Evolutionary conservation across 2,888 invertebrate species (phyloP).

Genomic region (Lymantria monacha): DNA sequence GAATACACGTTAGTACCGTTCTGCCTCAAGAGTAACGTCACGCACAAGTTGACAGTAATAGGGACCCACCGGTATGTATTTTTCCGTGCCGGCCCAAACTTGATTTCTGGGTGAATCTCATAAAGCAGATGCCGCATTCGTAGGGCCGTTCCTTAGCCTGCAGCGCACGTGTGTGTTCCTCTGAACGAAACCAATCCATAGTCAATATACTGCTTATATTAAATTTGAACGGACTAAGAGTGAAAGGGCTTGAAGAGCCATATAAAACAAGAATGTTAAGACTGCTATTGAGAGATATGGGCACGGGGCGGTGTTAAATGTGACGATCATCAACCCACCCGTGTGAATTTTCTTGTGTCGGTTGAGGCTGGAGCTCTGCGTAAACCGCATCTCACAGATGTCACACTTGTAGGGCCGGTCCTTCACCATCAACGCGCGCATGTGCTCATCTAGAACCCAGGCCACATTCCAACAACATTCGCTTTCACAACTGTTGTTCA

Average conservation of each 20-base stretch:
- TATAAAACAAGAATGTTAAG: slow-evolving; percentile 26
- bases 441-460: slow-evolving; percentile 80
- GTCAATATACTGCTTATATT: slow-evolving; percentile 47
- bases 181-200: slow-evolving; percentile 70
- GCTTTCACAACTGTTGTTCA: slow-evolving; percentile 37
- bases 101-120: slow-evolving; percentile 86
- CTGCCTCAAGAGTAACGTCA: slow-evolving; percentile 68
- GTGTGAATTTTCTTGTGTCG: slow-evolving; percentile 88
- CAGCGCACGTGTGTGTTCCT: slow-evolving; percentile 75
- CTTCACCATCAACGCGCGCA: slow-evolving; percentile 80
- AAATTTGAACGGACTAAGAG: slow-evolving; percentile 28
- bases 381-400: slow-evolving; percentile 86
- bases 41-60: slow-evolving; percentile 61
- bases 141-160: slow-evolving; percentile 80
- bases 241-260: slow-evolving; percentile 41
- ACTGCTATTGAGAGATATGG: slow-evolving; percentile 40
- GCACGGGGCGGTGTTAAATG: slow-evolving; percentile 53
- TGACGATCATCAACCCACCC: slow-evolving; percentile 68
- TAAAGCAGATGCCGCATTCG: slow-evolving; percentile 85
- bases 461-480: slow-evolving; percentile 64
- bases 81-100: slow-evolving; percentile 86
- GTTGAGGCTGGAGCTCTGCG: slow-evolving; percentile 87
- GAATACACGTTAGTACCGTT: slow-evolving; percentile 56
- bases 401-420: slow-evolving; percentile 85
- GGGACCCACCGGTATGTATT: slow-evolving; percentile 82